These are phyloP conservation scores for Homalodisca vitripennis DNA, from an alignment of 1,140 invertebrate genomes.

Conservation along the genomic window DNA sequence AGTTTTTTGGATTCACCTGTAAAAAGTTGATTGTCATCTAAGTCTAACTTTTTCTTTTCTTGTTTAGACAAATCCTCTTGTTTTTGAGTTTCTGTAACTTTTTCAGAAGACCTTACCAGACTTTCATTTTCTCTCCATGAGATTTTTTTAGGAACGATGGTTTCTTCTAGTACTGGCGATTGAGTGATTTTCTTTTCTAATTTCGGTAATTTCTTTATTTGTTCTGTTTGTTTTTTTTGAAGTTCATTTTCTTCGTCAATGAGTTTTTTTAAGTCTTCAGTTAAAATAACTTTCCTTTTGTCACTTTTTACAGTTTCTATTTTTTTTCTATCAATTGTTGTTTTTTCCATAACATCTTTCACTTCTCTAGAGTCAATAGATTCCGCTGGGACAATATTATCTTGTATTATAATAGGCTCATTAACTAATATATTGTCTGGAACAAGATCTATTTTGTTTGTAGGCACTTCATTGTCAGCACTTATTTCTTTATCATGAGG, in stretches of 20 bases:
- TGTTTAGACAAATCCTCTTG: too few relatives aligned
- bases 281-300: conserved; percentile 21
- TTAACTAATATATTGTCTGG: too few relatives aligned
- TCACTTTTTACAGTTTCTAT: background rate
- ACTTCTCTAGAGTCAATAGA: too few relatives aligned
- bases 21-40: background rate
- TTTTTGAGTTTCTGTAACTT: too few relatives aligned
- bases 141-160: conserved; percentile 31
- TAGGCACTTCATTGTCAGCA: background rate
- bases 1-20: conserved; percentile 29
- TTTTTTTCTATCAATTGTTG: conserved; percentile 4
- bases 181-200: background rate
- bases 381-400: too few relatives aligned
- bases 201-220: background rate
- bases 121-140: conserved; percentile 10
- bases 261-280: conserved; percentile 35
- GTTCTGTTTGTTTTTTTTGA: background rate
- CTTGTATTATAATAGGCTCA: too few relatives aligned
- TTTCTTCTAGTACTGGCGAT: conserved; percentile 22
- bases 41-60: background rate
- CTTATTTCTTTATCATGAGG: background rate
- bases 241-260: conserved; percentile 33
- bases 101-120: too few relatives aligned
- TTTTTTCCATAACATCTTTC: background rate
- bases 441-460: background rate